Conservation (phyloP, 2,888 invertebrate species). For the Erebia palarica region DNA sequence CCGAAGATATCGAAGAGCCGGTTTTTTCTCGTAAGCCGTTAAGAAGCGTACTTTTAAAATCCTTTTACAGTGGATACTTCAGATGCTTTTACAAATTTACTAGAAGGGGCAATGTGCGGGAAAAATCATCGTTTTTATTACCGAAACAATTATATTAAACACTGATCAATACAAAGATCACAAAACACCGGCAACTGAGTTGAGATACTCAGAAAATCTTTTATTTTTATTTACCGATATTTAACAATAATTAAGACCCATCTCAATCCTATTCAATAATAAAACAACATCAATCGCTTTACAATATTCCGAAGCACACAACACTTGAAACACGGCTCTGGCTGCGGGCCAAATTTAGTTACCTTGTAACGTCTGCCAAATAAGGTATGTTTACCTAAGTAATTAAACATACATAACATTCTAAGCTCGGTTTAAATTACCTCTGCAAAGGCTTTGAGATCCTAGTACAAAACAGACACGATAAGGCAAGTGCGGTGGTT, state of each 20-base stretch:
- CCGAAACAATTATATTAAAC: too few species aligned
- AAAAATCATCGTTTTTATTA: neutral
- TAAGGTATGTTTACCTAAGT: conserved; percentile 38
- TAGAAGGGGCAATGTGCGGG: conserved; percentile 40
- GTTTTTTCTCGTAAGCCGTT: conserved; percentile 44
- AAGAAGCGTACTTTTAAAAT: conserved; percentile 44
- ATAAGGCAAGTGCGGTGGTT: neutral
- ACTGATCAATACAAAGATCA: neutral
- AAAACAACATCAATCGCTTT: conserved; percentile 12
- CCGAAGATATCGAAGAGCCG: conserved; percentile 39
- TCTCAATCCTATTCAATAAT: neutral
- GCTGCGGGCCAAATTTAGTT: conserved; percentile 44
- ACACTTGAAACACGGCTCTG: conserved; percentile 33
- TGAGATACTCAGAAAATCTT: neutral
- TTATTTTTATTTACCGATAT: neutral
- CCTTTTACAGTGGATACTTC: conserved; percentile 41
- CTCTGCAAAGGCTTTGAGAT: conserved; percentile 4
- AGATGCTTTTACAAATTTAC: conserved; percentile 49
- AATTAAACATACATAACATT: conserved; percentile 35
- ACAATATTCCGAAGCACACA: conserved; percentile 15
- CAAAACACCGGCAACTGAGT: neutral
- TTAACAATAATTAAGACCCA: too few species aligned
- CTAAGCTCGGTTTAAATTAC: conserved; percentile 15
- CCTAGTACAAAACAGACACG: neutral
- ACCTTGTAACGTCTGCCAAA: conserved; percentile 39